Conservation (phyloP, 2,113 vertebrate genomes). For the Chamaetylas fuelleborni region DNA sequence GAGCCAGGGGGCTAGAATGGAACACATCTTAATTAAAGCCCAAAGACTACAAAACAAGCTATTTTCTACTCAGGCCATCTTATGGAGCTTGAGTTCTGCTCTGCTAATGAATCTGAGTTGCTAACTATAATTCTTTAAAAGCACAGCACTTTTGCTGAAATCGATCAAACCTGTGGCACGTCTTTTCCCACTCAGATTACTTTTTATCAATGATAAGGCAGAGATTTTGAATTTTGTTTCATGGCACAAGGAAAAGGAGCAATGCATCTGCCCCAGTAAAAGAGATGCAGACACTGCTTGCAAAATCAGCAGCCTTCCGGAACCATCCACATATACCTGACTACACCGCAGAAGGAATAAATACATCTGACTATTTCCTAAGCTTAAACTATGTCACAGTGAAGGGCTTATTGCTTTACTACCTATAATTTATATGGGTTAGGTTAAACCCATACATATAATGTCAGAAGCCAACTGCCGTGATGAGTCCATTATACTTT, state of each 20-base stretch:
- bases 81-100: conserved; percentile 70
- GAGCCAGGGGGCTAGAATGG: conserved; percentile 72
- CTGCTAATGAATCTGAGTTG: conserved; percentile 74
- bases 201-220: conserved; percentile 21
- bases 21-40: conserved; percentile 91
- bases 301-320: not conserved
- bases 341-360: not conserved
- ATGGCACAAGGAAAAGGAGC: not conserved
- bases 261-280: not conserved
- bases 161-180: conserved; percentile 33
- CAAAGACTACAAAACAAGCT: conserved; percentile 84
- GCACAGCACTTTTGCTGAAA: conserved; percentile 50
- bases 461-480: not conserved
- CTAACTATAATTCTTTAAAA: conserved; percentile 69
- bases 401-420: not conserved
- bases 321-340: not conserved
- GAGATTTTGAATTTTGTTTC: not conserved
- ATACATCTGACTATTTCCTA: not conserved
- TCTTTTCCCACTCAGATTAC: conserved; percentile 50
- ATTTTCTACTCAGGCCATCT: conserved; percentile 76
- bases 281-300: not conserved
- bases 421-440: not conserved
- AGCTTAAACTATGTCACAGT: not conserved
- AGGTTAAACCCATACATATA: not conserved
- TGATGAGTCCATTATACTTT: not conserved